These are phyloP conservation scores for Belgica antarctica DNA, from an alignment of 2,888 invertebrate species.

Conservation along the genomic window DNA sequence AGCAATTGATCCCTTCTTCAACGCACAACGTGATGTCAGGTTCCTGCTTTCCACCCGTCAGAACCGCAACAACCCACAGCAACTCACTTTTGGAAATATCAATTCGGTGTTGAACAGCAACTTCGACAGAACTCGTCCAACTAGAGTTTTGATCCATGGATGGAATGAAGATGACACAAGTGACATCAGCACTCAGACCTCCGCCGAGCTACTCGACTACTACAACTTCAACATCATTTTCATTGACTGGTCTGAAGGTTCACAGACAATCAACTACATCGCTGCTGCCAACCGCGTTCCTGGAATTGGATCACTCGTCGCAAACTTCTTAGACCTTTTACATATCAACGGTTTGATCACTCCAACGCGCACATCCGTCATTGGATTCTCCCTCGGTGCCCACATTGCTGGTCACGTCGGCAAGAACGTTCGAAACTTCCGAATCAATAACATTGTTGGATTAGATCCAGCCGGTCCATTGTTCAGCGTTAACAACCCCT, in stretches of 20 bases:
- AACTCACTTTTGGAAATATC: neutral
- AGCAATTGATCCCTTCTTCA: constrained; percentile 21
- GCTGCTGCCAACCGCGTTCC: constrained; percentile 49
- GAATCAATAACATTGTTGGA: constrained; percentile 49
- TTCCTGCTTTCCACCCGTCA: constrained; percentile 5
- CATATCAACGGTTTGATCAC: constrained; percentile 46
- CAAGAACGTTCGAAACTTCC: constrained; percentile 46
- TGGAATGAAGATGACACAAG: constrained; percentile 33
- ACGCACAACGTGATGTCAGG: neutral
- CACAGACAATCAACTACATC: constrained; percentile 51
- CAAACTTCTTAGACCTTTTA: constrained; percentile 49
- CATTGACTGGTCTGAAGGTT: constrained; percentile 51
- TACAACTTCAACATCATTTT: constrained; percentile 46
- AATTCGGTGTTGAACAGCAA: neutral
- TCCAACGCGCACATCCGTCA: constrained; percentile 49
- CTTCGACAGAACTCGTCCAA: neutral
- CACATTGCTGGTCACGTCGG: constrained; percentile 53
- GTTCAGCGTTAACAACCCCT: constrained; percentile 48
- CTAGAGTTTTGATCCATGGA: constrained; percentile 5
- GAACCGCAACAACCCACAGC: neutral
- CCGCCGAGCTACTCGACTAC: constrained; percentile 3
- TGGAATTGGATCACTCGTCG: constrained; percentile 49
- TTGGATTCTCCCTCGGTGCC: constrained; percentile 55
- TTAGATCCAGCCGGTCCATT: constrained; percentile 53
- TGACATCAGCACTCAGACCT: constrained; percentile 13